These are phyloP conservation scores for Aplodontia rufa DNA, from an alignment of 2,113 vertebrate species.

Conservation along the genomic window DNA sequence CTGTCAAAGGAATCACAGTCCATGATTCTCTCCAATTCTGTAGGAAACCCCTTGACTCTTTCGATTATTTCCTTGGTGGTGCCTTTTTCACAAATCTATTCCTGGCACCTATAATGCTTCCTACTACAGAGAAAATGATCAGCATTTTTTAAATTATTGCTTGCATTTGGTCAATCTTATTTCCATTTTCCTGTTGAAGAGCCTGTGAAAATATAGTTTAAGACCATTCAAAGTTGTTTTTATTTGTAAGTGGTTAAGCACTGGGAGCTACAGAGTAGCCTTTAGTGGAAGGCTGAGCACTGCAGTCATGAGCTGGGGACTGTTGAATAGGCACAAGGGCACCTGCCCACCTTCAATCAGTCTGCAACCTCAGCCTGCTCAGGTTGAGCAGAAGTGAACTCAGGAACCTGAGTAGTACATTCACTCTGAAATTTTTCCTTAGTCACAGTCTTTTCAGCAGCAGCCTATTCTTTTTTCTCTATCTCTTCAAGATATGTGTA, in stretches of 20 bases:
- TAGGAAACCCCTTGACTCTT: too few species aligned
- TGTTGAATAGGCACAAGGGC: too few species aligned
- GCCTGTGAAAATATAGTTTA: neutral
- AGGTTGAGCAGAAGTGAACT: neutral
- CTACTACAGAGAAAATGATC: neutral
- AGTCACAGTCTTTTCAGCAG: neutral
- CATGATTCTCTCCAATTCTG: too few species aligned
- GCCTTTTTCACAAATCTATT: neutral
- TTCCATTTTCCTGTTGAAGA: neutral
- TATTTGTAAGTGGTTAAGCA: neutral
- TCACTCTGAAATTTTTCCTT: neutral
- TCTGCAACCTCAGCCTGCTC: neutral
- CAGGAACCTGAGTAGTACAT: neutral
- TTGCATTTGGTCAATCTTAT: neutral
- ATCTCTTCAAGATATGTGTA: neutral
- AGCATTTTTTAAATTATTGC: neutral
- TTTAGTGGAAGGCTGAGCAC: neutral
- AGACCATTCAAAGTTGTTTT: neutral
- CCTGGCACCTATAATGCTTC: neutral
- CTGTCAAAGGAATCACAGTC: too few species aligned
- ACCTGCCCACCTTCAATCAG: neutral
- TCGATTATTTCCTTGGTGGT: too few species aligned
- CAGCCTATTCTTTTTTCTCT: neutral
- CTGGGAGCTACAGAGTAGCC: neutral
- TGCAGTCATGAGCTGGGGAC: neutral